These are phyloP conservation scores for Pangasius macronema DNA, from an alignment of 2,797 vertebrate species.

Conservation along the genomic window DNA sequence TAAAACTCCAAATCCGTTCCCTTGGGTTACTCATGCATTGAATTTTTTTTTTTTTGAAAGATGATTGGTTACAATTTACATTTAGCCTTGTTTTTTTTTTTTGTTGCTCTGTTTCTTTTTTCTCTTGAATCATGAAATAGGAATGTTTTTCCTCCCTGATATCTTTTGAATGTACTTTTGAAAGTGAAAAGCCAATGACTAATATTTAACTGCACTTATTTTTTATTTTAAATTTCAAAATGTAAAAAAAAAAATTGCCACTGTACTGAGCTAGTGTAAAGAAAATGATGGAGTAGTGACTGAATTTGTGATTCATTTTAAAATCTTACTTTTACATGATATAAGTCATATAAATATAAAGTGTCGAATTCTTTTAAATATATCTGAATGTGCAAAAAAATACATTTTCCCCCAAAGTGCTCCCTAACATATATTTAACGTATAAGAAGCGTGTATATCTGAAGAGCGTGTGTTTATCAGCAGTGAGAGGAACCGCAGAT, in stretches of 20 bases:
- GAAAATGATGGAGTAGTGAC: neutral
- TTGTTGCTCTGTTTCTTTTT: neutral
- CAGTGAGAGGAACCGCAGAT: neutral
- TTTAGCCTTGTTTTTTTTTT: neutral
- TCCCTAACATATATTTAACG: neutral
- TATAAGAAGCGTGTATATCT: neutral
- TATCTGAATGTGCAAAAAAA: neutral
- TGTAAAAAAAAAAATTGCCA: too few species aligned
- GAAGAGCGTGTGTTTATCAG: neutral
- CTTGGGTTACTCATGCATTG: slow-evolving; percentile 12
- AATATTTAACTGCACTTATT: neutral
- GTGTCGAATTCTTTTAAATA: neutral
- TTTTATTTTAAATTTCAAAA: neutral
- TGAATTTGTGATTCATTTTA: neutral
- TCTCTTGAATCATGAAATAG: neutral
- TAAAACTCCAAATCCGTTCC: neutral
- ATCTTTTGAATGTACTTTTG: neutral
- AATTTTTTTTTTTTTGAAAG: neutral
- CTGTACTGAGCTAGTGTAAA: neutral
- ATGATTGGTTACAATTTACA: neutral
- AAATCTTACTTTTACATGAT: neutral
- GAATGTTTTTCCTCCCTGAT: neutral
- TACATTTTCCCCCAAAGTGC: neutral
- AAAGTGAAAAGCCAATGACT: neutral
- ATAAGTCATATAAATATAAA: neutral